Base-by-base conservation (phyloP, 2,113 vertebrate genomes). In the Arenaria interpres region DNA sequence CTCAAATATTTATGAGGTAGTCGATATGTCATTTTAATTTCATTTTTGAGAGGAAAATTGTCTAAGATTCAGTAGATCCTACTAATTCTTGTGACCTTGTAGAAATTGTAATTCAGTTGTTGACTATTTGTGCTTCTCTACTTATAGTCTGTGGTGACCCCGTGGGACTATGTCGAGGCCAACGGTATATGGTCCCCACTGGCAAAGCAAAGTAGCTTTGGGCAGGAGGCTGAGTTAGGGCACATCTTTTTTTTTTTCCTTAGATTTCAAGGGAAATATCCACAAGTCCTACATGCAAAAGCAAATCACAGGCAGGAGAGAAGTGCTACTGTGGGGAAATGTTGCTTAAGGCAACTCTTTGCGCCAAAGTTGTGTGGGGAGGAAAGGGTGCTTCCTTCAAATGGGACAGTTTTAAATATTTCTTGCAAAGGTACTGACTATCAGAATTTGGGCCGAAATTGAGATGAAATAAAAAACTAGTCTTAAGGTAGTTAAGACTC, bases 161-260 rank as follows among this genome's bases (percentile, higher is more conserved):
- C 0, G 2, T 17, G 20, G 17, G 39, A n/a, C 10, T 32, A 14
- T 1, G 3, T 14, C 7, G n/a, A 83, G 25, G 35, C 35, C 30
- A 76, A 90, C 60, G 18, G 16, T 8, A 3, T 9, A 9, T 1
- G 2, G 22, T 51, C n/a, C 21, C 15, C 7, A 10, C 43, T 12
- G 46, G 35, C 32, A 84, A 59, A 77, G 20, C 23, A 48, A 84
- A 88, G 17, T 12, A 73, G 54, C 32, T 74, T 48, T 66, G 71
- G 32, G n/a, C 23, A 71, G 32, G 20, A 95, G 28, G 35, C 1
- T 59, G 66, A 43, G 14, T 19, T 51, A 30, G 14, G n/a, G 14
- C 6, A 59, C 4, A 25, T 4, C 0, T 51, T 67, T 72, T 57
- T 28, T 28, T 3, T 11, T 35, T 22, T 43, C 25, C 28, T 78